Base-by-base conservation (phyloP, 1,140 invertebrate species). In the Drosophila hydei region DNA sequence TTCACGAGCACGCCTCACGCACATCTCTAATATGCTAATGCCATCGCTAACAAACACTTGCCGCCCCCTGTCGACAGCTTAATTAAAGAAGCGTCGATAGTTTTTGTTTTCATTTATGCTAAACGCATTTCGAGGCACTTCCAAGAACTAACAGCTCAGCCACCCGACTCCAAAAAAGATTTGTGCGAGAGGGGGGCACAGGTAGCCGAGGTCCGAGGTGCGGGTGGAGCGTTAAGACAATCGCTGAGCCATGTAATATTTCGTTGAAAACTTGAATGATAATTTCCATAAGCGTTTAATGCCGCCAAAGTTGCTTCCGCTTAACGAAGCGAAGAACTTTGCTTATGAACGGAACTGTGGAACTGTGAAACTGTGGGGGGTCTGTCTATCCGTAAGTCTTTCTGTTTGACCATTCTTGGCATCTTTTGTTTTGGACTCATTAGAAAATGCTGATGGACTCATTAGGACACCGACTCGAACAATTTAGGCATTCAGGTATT, bases 71-170 rank as follows among this genome's bases (percentile, higher is more conserved):
- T 65, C 71, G 60, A 74, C 69, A 61, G 59, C 74, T 85, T 80
- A 73, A 87, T 85, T 77, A 87, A 77, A 69, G 55, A 59, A 75
- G 45, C 70, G 63, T 77, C 52, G 58, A 73, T 72, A 52, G 62
- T 7, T 36, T 54, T 65, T 67, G 51, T 72, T 61, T 50, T 54
- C 51, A 11, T 67, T 72, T 68, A 48, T 60, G 69, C 43, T 67
- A 58, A 77, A 65, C 60, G 47, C 51, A 70, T 64, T 63, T 56
- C 18, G 33, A 42, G 42, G 9, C 33, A 61, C 18, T 79, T 84
- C 79, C 48, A 12, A 59, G 69, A 73, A 72, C 64, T 58, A 68
- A 36, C 73, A 67, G 64, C 69, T 84, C 50, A 56, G 36, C 67
- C 65, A 61, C 36, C 71, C 54, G 58, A 38, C 43, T 4, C 19